A percentile compares a stretch with the other conserved stretches of the same genome.
Evolutionary conservation across 2,797 vertebrate species (phyloP).

Genomic region (Ataeniobius toweri): DNA sequence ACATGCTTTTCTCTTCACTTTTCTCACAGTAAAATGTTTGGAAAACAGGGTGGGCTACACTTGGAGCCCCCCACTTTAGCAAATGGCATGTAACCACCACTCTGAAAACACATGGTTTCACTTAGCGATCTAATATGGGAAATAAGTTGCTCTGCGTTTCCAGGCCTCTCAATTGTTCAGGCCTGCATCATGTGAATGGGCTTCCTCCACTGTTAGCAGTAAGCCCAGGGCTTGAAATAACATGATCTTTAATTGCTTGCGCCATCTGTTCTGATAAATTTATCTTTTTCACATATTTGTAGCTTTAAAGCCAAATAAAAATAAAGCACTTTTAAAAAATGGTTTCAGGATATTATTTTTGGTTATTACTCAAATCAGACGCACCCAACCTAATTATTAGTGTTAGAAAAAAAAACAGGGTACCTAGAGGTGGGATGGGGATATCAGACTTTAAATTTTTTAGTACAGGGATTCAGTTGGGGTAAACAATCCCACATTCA

Average conservation of each 20-base stretch:
- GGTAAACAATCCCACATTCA: neutral
- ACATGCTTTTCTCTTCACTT: constrained; percentile 21
- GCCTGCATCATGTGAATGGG: constrained; percentile 43
- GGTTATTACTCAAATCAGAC: neutral
- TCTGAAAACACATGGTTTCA: constrained; percentile 78
- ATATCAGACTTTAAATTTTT: neutral
- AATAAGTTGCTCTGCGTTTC: constrained; percentile 54
- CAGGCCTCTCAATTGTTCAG: constrained; percentile 37
- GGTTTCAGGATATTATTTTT: constrained; percentile 21
- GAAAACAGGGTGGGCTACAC: constrained; percentile 64
- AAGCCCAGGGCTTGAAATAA: constrained; percentile 60
- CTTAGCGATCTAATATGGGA: constrained; percentile 76
- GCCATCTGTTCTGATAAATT: constrained; percentile 40
- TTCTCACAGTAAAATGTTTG: constrained; percentile 69
- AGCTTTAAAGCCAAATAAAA: constrained; percentile 32
- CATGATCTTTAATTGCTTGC: constrained; percentile 62
- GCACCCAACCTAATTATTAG: constrained; percentile 4
- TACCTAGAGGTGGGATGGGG: neutral
- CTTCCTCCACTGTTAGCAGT: constrained; percentile 33
- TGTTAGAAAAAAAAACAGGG: neutral
- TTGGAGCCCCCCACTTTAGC: constrained; percentile 59
- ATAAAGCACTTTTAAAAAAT: neutral
- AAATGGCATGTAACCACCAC: constrained; percentile 71
- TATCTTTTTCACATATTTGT: constrained; percentile 45
- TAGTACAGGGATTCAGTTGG: neutral